These are phyloP conservation scores for Phania funesta DNA, from an alignment of 2,888 invertebrate genomes.

Conservation along the genomic window DNA sequence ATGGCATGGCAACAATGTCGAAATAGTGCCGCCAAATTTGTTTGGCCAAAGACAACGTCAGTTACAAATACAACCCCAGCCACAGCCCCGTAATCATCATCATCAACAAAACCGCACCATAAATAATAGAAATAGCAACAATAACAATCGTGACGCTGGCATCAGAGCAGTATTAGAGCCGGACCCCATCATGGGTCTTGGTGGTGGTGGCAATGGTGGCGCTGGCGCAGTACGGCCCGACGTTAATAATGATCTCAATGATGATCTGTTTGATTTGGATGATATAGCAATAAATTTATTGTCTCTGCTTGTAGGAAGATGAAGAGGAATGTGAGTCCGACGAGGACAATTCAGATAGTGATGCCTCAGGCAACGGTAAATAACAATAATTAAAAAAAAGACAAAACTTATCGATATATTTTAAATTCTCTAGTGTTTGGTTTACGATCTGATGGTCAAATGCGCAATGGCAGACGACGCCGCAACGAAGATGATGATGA, in stretches of 20 bases:
- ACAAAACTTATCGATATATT: background rate
- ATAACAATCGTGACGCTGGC: conserved; percentile 63
- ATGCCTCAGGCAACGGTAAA: conserved; percentile 73
- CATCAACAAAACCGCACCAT: conserved; percentile 58
- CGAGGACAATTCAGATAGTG: conserved; percentile 82
- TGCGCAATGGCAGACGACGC: conserved; percentile 65
- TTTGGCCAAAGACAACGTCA: conserved; percentile 51
- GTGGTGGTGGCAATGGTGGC: conserved; percentile 40
- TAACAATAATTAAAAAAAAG: background rate
- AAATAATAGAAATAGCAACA: conserved; percentile 57
- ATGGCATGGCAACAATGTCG: conserved; percentile 57
- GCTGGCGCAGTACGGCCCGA: conserved; percentile 61
- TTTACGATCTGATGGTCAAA: conserved; percentile 71
- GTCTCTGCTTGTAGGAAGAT: conserved; percentile 82
- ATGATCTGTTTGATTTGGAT: conserved; percentile 68
- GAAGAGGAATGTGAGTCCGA: conserved; percentile 84
- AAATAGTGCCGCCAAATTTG: conserved; percentile 55
- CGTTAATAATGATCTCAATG: conserved; percentile 66
- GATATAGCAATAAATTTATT: conserved; percentile 71
- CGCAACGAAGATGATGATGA: conserved; percentile 66
- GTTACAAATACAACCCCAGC: conserved; percentile 62
- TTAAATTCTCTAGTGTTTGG: conserved; percentile 70
- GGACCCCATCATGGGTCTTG: conserved; percentile 33
- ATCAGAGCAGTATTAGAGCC: conserved; percentile 53
- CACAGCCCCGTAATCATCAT: conserved; percentile 58